Percentiles rank a stretch among this genome's conserved stretches.
Conservation (phyloP, 2,888 invertebrate genomes). For the Melinaea marsaeus region DNA sequence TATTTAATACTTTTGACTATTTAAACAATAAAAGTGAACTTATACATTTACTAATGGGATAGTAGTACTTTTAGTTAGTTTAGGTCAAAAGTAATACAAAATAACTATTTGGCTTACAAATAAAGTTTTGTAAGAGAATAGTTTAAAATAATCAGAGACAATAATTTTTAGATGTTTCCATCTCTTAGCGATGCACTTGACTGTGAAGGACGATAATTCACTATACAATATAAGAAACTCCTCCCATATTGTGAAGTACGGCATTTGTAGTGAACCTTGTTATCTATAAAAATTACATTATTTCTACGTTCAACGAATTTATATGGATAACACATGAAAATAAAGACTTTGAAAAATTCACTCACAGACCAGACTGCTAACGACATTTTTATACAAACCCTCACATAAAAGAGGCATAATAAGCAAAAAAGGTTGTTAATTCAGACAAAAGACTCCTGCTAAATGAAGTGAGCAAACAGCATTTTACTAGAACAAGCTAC, state of each 20-base stretch:
- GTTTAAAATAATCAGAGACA: background rate
- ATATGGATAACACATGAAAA: no score
- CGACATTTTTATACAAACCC: conserved; percentile 33
- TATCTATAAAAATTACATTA: no score
- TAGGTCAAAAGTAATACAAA: no score
- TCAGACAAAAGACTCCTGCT: conserved; percentile 18
- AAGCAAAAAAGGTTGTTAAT: conserved; percentile 22
- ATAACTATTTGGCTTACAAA: no score
- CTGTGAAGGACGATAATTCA: conserved; percentile 21
- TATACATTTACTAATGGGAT: no score
- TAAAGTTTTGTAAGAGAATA: no score
- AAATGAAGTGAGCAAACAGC: conserved; percentile 18
- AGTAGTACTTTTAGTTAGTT: no score
- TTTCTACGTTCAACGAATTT: no score
- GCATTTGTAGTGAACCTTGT: no score
- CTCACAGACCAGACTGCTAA: conserved; percentile 35
- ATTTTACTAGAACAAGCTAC: conserved; percentile 10
- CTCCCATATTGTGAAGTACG: no score
- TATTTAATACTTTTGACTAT: no score
- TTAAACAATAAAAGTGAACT: no score
- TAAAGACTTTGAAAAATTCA: conserved; percentile 27
- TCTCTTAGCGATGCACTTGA: conserved; percentile 9
- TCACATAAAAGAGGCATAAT: conserved; percentile 23
- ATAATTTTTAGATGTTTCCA: conserved; percentile 19
- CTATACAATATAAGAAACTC: conserved; percentile 18